Evolutionary conservation across 2,888 invertebrate genomes (phyloP), one percentile per base, ranked within the genome.

Genomic region (Trachelus troglodyta): DNA sequence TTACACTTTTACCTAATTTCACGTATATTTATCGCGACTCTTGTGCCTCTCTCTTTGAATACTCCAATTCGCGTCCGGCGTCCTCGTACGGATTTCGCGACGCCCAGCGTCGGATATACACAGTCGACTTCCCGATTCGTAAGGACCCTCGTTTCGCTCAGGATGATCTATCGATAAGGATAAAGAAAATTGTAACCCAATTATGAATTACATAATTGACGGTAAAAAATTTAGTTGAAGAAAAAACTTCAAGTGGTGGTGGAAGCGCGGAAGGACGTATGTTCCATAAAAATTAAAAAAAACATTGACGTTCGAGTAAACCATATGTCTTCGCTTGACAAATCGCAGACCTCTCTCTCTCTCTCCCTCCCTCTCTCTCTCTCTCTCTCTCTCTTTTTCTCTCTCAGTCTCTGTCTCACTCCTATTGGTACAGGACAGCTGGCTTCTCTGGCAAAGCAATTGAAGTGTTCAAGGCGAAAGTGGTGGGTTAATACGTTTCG

Each of bases 361-460:
- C 75, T 56, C 74, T 56, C 12, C 35, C 34, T 73, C 73, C 68
- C 68, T 69, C 74, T 77, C 75, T 56, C 74, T 56, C 12, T 68
- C 34, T 75, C 73, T 74, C 76, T 76, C 76, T 81, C 78, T 74
- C 75, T 75, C 69, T 74, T 74, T 68, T 56, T 76, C 74, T 75
- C 31, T 30, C 74, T 77, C 76, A 79, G 77, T 74, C 75, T 76
- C 69, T 71, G 69, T 69, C 69, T 76, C 76, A 74, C 31, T 23
- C 69, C 34, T 69, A 73, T 73, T 69, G 31, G 69, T 69, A 74
- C 33, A 74, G 37, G 23, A 40, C 40, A 40, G 40, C 40, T 40
- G 40, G 40, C 40, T 6, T 40, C 15, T 40, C 6, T 40, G 40
- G 23, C 40, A 23, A 23, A 40, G 56, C 56, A 56, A 56, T 56